Evolutionary conservation across 1,140 invertebrate genomes (phyloP), one percentile per base, ranked within the genome.

Genomic region (Medauroidea extradentata): DNA sequence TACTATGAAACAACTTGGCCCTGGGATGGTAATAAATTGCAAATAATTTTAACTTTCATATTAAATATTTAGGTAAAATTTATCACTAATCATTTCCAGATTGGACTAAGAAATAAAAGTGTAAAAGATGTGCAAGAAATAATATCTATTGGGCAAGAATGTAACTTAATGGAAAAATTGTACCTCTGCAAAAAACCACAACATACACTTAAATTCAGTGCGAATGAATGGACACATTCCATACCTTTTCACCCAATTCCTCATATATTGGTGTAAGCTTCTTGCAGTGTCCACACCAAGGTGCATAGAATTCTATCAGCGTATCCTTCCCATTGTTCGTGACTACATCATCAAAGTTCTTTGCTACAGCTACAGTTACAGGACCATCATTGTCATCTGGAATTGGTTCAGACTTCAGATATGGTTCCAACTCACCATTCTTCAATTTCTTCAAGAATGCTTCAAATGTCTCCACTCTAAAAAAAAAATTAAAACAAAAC

Each of bases 251-350:
- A 48, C 91, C 97, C 25, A 99, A 78, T 77, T 99, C 95, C 60
- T 98, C 61, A 60, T n/a, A 62, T 1, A 62, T 41, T 13, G 61
- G 61, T 9, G 93, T 85, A 16, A 99, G 79, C 73, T 93, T 94
- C 78, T 98, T 98, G 80, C 97, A 99, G 71, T 99, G 97, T 63
- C 96, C 96, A 75, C 97, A 99, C 96, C 96, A 99, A 0, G 96
- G 95, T 29, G 96, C 96, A 78, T 99, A 99, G 78, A 99, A 99
- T 75, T 99, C 96, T 63, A 99, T 86, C 4, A 99, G 79, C 3
- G 93, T 93, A 77, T 99, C 97, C 71, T 96, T 93, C 24, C 81
- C 88, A 65, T 90, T 90, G 71, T 99, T 89, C 7, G 84, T 89
- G 0, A 99, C 94, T 48, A 99, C 79, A 56, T 99, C 91, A 72